phyloP scores from a whole-genome alignment of 53 echinoderm and acorn worm species.

The Temnopleurus reevesii region DNA sequence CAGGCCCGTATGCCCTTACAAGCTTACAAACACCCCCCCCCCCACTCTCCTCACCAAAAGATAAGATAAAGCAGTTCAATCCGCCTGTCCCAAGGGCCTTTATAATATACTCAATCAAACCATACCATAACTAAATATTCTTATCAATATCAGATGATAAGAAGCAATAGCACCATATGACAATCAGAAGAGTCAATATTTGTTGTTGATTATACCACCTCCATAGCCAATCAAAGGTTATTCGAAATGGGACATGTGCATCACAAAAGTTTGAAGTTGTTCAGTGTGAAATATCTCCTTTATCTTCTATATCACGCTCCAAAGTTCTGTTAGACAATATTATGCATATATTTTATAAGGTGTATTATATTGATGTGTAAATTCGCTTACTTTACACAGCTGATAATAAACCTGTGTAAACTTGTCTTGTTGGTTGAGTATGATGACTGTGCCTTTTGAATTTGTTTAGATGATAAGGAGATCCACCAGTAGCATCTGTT shows the following conservation, averaged over 20 bases:
- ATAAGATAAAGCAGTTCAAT: background rate
- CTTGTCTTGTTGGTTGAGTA: background rate
- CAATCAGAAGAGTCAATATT: background rate
- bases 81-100: background rate
- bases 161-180: background rate
- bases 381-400: background rate
- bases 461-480: background rate
- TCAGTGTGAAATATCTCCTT: background rate
- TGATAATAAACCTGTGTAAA: conserved; percentile 1
- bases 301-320: background rate
- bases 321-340: background rate
- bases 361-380: background rate
- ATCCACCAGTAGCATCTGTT: background rate
- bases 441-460: background rate
- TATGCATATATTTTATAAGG: background rate
- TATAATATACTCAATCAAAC: background rate
- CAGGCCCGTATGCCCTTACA: no score
- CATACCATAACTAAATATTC: background rate
- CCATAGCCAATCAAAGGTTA: background rate
- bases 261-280: background rate
- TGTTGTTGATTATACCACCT: background rate
- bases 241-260: background rate
- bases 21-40: background rate
- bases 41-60: background rate
- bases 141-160: background rate